Evolutionary conservation across 2,888 invertebrate genomes (phyloP), one percentile per base, ranked within the genome.

Genomic region (Apeira syringaria): DNA sequence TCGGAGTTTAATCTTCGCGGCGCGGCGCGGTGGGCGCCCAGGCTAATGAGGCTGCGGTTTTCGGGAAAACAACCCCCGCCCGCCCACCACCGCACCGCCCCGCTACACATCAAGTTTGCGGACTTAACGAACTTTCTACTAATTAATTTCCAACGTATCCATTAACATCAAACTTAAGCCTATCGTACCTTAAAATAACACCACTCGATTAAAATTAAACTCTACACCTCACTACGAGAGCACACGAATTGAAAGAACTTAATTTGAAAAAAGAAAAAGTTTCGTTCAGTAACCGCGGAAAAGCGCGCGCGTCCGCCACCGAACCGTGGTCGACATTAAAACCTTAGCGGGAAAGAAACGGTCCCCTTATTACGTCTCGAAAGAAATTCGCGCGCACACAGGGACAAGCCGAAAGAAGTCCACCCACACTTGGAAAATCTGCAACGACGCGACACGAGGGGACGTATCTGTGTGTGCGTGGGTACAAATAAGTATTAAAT

Each of bases 321-420:
- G 81, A 85, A 89, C 77, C 88, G 88, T 85, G 87, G 86, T 87
- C 86, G 80, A 86, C 89, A 89, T 89, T 89, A 89, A 89, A 88
- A 88, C 89, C 89, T 86, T 85, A 82, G 86, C 86, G 87, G 86
- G 84, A 89, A 89, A 86, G 86, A 88, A 89, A 88, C 83, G 78
- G 87, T 87, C 88, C 89, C 89, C 88, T 89, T 88, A 88, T 87
- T 87, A 88, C 87, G 86, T 87, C 88, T 87, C 87, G 85, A 88
- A 88, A 89, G 88, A 89, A 88, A 89, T 88, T 83, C 85, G 54
- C 84, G 68, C 81, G 80, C 87, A 82, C 86, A 88, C 87, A 88
- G 72, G 66, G 74, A 73, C 73, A 69, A 51, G 67, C 61, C 76
- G 78, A 83, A 87, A 86, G 87, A 83, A 88, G 84, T 82, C 64